Base-by-base conservation (phyloP, 2,888 invertebrate genomes). In the Tetragnatha montana region DNA sequence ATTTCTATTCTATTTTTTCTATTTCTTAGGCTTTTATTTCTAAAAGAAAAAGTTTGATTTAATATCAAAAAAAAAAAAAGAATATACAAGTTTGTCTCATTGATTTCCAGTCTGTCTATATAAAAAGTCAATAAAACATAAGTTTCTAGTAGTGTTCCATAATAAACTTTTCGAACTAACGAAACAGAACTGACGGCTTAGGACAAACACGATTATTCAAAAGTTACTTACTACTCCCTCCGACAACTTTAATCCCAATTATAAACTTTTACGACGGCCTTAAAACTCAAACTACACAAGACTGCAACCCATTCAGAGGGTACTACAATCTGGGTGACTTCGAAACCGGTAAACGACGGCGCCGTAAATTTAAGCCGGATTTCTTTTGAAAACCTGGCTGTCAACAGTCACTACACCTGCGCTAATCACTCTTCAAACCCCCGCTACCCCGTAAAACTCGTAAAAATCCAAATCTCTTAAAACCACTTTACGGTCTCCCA, bases 401-500 rank as follows among this genome's bases (percentile, higher is more conserved):
- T 80, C 86, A 80, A 47, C 80, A 49, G 21, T 74, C 74, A 12
- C n/a, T 47, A 17, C 47, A 74, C 71, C 73, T 80, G 74, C 50
- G 60, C 73, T 86, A 86, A 86, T 86, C 86, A 68, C 74, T 86
- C 86, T 80, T 60, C 51, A 8, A 73, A 50, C n/a, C 21, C 35
- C 47, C 60, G 68, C 68, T 70, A 35, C 14, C 21, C 68, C 84
- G 76, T 84, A 78, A 35, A 80, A 79, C 71, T 79, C 86, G 60
- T 86, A 86, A 86, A 86, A 80, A 73, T 80, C 74, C 70, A 68
- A 80, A 86, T 80, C 86, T 80, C 86, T 86, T 86, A 86, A 86
- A 86, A 86, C 86, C 78, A 80, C 80, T 80, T 86, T 79, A 80
- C 80, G 86, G 71, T 73, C 70, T 47, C 71, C 68, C n/a, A 50